Percentiles rank a stretch among this genome's conserved stretches.
Evolutionary conservation across 2,888 invertebrate species (phyloP).

Genomic region (Meiosimyza decipiens): DNA sequence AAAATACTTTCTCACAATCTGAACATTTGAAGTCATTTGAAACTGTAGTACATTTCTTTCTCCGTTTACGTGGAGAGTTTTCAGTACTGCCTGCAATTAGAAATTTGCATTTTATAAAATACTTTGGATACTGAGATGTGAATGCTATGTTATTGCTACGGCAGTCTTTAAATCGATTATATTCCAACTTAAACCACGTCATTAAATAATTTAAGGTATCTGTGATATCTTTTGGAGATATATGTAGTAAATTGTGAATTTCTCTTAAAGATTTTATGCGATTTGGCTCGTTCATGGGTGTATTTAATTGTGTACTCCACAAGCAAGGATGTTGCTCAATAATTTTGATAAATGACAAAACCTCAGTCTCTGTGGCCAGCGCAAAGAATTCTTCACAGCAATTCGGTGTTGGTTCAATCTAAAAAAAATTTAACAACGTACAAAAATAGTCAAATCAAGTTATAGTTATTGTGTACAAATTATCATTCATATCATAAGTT

Average conservation of each 20-base stretch:
- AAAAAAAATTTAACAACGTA: not conserved
- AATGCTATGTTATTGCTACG: too few species aligned
- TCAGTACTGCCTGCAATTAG: not conserved
- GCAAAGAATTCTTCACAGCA: not conserved
- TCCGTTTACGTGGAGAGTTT: not conserved
- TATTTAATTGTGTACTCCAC: not conserved
- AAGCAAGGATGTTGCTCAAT: not conserved
- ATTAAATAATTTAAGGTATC: too few species aligned
- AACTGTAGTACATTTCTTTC: too few species aligned
- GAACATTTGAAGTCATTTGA: not conserved
- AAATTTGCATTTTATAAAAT: slow-evolving; percentile 2
- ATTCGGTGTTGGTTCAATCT: not conserved
- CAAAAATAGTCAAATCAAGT: too few species aligned
- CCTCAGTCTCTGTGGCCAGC: not conserved
- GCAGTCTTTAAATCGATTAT: too few species aligned
- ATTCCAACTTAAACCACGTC: too few species aligned
- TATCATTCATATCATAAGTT: too few species aligned
- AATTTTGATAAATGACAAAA: not conserved
- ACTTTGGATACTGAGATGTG: not conserved
- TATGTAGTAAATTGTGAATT: not conserved
- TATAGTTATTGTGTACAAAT: too few species aligned
- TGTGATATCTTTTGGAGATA: not conserved
- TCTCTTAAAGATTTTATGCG: not conserved
- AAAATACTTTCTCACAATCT: slow-evolving; percentile 5
- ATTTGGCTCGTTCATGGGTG: not conserved